Percentiles rank a stretch among this genome's conserved stretches.
phyloP scores from a whole-genome alignment of 2,113 vertebrate genomes.

The Melanotaenia duboulayi region DNA sequence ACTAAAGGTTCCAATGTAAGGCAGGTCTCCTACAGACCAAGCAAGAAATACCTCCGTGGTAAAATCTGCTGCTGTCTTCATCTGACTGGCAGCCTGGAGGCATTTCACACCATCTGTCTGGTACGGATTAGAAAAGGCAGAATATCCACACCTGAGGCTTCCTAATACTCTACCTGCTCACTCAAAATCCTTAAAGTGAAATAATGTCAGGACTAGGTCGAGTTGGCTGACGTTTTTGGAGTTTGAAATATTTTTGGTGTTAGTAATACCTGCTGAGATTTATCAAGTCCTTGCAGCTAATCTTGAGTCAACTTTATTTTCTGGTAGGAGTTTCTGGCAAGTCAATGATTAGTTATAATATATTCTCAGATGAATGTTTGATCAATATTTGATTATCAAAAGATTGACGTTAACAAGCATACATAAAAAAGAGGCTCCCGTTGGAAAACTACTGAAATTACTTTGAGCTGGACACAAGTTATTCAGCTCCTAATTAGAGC shows the following conservation, averaged over 20 bases:
- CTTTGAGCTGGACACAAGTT: no score
- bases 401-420: no score
- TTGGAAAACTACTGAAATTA: no score
- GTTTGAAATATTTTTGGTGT: neutral
- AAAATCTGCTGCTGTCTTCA: slow-evolving; percentile 20
- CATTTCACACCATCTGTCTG: slow-evolving; percentile 54
- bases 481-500: no score
- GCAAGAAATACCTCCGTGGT: slow-evolving; percentile 25
- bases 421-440: no score
- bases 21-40: slow-evolving; percentile 22
- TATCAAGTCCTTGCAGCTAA: no score
- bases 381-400: no score
- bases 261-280: slow-evolving; percentile 30
- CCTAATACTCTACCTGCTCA: neutral
- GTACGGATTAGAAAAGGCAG: slow-evolving; percentile 33
- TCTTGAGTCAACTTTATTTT: no score
- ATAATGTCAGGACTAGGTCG: neutral
- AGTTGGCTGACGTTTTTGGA: neutral
- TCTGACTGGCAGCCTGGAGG: slow-evolving; percentile 47
- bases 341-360: no score
- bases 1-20: slow-evolving; percentile 17
- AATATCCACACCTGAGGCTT: neutral
- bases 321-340: no score
- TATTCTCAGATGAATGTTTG: no score
- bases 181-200: slow-evolving; percentile 1